These are phyloP conservation scores for Chrosomus eos DNA, from an alignment of 2,797 vertebrate species.

Conservation along the genomic window DNA sequence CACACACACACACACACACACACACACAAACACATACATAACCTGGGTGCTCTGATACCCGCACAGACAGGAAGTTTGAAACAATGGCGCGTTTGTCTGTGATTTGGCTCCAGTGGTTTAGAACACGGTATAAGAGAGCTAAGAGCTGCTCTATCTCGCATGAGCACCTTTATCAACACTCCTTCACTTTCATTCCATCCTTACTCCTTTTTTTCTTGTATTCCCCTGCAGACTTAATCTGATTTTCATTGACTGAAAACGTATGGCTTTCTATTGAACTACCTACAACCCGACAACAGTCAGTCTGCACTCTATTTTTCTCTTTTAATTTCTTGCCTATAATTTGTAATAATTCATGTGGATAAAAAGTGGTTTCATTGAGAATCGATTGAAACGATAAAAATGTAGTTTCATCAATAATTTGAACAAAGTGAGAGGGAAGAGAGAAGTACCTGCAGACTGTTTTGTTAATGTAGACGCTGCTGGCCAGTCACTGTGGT, in stretches of 20 bases:
- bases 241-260: conserved; percentile 4
- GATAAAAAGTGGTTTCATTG: neutral
- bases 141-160: conserved; percentile 56
- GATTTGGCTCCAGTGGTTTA: conserved; percentile 49
- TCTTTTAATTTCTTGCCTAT: neutral
- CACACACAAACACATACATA: conserved; percentile 35
- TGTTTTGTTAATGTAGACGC: conserved; percentile 20
- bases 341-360: too few relatives aligned
- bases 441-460: neutral
- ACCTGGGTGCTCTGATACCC: conserved; percentile 41
- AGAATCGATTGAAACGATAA: neutral
- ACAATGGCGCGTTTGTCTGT: conserved; percentile 54
- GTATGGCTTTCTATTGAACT: neutral
- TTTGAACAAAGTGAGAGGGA: neutral
- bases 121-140: conserved; percentile 46
- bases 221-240: neutral
- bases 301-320: neutral
- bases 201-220: neutral
- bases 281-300: neutral
- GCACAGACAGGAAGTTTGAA: conserved; percentile 63
- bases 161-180: conserved; percentile 58
- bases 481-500: conserved; percentile 20
- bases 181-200: conserved; percentile 21
- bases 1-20: neutral
- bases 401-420: neutral